These are phyloP conservation scores for Trichechus manatus DNA, from an alignment of 2,113 vertebrate species.

Conservation along the genomic window DNA sequence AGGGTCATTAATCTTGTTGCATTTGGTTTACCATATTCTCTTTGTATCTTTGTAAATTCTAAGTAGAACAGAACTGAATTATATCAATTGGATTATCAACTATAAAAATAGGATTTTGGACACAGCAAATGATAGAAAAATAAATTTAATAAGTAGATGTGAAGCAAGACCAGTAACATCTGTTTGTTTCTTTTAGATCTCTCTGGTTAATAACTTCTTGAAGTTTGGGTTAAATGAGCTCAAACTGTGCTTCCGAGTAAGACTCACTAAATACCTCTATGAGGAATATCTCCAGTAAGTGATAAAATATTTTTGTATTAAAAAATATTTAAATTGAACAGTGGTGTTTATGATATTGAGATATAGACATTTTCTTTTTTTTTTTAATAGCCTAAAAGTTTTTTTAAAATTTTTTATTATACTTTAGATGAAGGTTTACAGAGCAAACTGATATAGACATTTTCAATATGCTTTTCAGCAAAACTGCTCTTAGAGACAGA, in stretches of 20 bases:
- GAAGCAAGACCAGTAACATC: constrained; percentile 45
- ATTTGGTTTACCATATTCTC: constrained; percentile 17
- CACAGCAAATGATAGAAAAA: constrained; percentile 50
- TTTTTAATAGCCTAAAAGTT: background rate
- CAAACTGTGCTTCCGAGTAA: constrained; percentile 95
- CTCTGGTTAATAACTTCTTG: constrained; percentile 97
- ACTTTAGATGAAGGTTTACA: too few relatives aligned
- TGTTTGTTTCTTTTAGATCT: constrained; percentile 91
- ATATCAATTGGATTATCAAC: background rate
- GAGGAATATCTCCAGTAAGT: constrained; percentile 98
- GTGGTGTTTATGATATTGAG: constrained; percentile 19
- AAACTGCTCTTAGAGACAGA: background rate
- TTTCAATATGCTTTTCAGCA: constrained; percentile 39
- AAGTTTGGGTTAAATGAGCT: constrained; percentile 97
- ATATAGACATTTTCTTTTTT: background rate
- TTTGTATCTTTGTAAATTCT: constrained; percentile 40
- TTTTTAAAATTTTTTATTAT: background rate
- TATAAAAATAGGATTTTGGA: constrained; percentile 49
- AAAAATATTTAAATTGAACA: constrained; percentile 32
- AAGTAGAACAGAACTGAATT: constrained; percentile 41
- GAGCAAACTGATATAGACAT: background rate
- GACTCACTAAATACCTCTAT: constrained; percentile 96
- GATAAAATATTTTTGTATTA: constrained; percentile 68
- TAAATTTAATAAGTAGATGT: constrained; percentile 62
- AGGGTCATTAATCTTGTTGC: background rate